Conservation (phyloP, 2,797 vertebrate species). For the Microhierax caerulescens region DNA sequence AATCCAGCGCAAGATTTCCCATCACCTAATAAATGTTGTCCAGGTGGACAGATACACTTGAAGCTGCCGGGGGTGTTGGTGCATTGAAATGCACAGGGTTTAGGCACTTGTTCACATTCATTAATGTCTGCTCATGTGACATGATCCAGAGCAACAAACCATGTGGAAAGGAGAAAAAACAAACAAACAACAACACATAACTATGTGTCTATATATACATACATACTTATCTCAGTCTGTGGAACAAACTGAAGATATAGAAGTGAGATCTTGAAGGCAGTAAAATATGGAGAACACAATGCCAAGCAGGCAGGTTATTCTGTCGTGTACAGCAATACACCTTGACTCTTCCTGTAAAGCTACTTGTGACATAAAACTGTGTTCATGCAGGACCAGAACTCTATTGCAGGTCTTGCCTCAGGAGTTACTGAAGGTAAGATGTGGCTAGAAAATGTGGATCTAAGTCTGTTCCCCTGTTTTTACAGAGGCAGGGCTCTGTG, state of each 20-base stretch:
- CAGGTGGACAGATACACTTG: slow-evolving; percentile 92
- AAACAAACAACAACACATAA: slow-evolving; percentile 76
- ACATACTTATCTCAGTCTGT: slow-evolving; percentile 68
- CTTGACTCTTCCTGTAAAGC: not conserved
- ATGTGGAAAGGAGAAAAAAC: slow-evolving; percentile 70
- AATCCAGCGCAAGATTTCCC: slow-evolving; percentile 95
- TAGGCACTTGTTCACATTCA: slow-evolving; percentile 91
- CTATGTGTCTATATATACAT: not conserved
- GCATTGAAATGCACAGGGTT: slow-evolving; percentile 92
- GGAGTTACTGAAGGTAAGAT: too few relatives aligned
- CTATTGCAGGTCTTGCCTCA: not conserved
- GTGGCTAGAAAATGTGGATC: not conserved
- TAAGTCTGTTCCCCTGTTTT: not conserved
- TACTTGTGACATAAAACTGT: not conserved
- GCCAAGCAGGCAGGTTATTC: not conserved
- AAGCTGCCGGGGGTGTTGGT: slow-evolving; percentile 95
- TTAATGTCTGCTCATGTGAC: slow-evolving; percentile 92
- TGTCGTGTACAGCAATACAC: not conserved
- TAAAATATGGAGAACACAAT: not conserved
- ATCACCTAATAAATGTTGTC: slow-evolving; percentile 91
- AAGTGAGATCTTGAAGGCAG: not conserved
- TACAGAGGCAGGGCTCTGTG: not conserved
- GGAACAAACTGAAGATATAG: slow-evolving; percentile 52
- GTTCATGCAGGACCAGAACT: not conserved
- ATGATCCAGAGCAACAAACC: slow-evolving; percentile 74